A percentile compares a stretch with the other conserved stretches of the same genome.
Evolutionary conservation across 1,140 invertebrate genomes (phyloP).

Genomic region (Gerris buenoi): DNA sequence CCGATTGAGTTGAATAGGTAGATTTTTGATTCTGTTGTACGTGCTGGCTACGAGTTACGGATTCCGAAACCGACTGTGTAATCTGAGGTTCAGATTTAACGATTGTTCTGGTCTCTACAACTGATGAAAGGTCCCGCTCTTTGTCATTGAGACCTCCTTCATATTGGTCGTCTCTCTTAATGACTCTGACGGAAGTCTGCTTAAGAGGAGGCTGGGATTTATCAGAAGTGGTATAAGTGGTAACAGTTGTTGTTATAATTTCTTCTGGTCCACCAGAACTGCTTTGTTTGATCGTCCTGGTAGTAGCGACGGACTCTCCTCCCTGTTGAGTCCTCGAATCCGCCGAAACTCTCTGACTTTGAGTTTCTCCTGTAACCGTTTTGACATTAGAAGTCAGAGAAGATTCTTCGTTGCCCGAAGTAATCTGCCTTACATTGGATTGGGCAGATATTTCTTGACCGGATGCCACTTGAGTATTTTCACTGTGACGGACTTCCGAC

Average conservation of each 20-base stretch:
- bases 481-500: not conserved
- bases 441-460: not conserved
- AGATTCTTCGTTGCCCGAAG: not conserved
- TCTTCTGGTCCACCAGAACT: not conserved
- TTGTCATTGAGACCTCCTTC: not conserved
- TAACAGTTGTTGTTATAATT: not conserved
- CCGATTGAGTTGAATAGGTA: not conserved
- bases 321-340: not conserved
- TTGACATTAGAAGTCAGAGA: no score
- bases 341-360: not conserved
- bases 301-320: not conserved
- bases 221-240: not conserved
- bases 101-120: not conserved
- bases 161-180: not conserved
- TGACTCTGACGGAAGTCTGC: not conserved
- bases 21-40: not conserved
- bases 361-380: not conserved
- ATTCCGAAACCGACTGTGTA: not conserved
- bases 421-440: not conserved
- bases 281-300: not conserved
- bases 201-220: not conserved
- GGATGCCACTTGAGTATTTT: not conserved
- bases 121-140: not conserved
- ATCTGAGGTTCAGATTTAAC: not conserved
- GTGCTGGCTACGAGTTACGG: not conserved